Evolutionary conservation across 2,797 vertebrate genomes (phyloP).

Genomic region (Toxotes lorentzi): DNA sequence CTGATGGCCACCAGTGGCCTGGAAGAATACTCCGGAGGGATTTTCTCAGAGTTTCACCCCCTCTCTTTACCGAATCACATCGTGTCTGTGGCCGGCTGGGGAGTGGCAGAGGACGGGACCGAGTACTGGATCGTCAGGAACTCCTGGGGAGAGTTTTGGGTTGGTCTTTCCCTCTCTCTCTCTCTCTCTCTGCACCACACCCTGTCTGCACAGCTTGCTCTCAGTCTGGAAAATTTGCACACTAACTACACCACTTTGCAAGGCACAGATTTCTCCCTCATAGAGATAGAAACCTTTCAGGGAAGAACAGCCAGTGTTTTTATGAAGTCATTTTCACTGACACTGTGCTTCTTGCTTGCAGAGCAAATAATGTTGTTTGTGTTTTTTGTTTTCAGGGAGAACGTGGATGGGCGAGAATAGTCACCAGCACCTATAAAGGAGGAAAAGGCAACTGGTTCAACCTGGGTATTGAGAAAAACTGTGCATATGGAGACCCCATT

Average conservation of each 20-base stretch:
- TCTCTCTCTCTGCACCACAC: slow-evolving; percentile 1
- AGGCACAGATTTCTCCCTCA: not conserved
- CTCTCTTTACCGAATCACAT: slow-evolving; percentile 90
- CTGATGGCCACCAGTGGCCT: slow-evolving; percentile 93
- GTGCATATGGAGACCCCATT: slow-evolving; percentile 90
- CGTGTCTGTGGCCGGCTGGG: slow-evolving; percentile 95
- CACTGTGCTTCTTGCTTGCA: not conserved
- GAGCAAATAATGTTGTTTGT: not conserved
- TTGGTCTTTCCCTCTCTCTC: slow-evolving; percentile 66
- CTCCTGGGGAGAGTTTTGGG: slow-evolving; percentile 99
- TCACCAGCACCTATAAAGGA: slow-evolving; percentile 92
- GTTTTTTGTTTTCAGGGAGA: slow-evolving; percentile 88
- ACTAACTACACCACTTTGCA: not conserved
- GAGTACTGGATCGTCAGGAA: slow-evolving; percentile 98
- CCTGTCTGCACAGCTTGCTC: not conserved
- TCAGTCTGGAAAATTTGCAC: not conserved
- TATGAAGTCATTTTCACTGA: not conserved
- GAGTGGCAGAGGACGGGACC: slow-evolving; percentile 80
- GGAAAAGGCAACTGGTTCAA: slow-evolving; percentile 92
- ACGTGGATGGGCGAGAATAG: slow-evolving; percentile 93
- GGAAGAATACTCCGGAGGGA: slow-evolving; percentile 89
- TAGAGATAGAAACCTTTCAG: not conserved
- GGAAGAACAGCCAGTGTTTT: not conserved
- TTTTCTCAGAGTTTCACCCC: slow-evolving; percentile 88
- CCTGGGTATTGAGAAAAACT: slow-evolving; percentile 91